These are phyloP conservation scores for Catostylus mosaicus DNA, from an alignment of 30 jellyfish, hydroid and myxozoan species.

Conservation along the genomic window DNA sequence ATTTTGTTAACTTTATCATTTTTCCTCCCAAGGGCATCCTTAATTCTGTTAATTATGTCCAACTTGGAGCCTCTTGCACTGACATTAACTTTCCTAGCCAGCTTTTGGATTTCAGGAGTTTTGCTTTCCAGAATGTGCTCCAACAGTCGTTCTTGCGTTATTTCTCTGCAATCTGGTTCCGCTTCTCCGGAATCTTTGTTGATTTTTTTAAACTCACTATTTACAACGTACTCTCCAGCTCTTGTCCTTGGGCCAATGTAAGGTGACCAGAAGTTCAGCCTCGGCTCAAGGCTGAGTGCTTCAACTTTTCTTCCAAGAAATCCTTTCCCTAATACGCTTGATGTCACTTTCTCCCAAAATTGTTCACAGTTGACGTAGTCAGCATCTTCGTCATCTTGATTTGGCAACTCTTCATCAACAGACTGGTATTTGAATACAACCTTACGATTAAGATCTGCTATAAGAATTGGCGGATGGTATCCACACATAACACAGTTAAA, in stretches of 20 bases:
- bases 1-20: constrained; percentile 23
- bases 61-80: constrained; percentile 38
- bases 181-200: constrained; percentile 5
- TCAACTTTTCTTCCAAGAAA: neutral
- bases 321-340: constrained; percentile 21
- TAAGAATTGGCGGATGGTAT: constrained; percentile 42
- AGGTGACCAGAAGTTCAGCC: constrained; percentile 38
- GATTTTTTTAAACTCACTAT: constrained; percentile 48
- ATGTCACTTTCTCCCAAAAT: constrained; percentile 4
- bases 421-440: constrained; percentile 28
- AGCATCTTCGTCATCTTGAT: constrained; percentile 6
- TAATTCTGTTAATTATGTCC: constrained; percentile 43
- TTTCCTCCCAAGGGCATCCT: constrained; percentile 4
- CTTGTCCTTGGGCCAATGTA: constrained; percentile 32
- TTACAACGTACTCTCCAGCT: constrained; percentile 3
- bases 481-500: constrained; percentile 62
- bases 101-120: neutral
- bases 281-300: constrained; percentile 1
- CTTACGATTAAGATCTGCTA: constrained; percentile 30
- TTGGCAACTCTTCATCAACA: neutral
- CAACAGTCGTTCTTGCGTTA: constrained; percentile 47
- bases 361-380: constrained; percentile 51
- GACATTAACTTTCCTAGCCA: constrained; percentile 34
- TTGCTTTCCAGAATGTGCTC: constrained; percentile 14
- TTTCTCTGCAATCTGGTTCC: constrained; percentile 47